Conservation (phyloP, 2,888 invertebrate genomes). For the Bembecia ichneumoniformis region DNA sequence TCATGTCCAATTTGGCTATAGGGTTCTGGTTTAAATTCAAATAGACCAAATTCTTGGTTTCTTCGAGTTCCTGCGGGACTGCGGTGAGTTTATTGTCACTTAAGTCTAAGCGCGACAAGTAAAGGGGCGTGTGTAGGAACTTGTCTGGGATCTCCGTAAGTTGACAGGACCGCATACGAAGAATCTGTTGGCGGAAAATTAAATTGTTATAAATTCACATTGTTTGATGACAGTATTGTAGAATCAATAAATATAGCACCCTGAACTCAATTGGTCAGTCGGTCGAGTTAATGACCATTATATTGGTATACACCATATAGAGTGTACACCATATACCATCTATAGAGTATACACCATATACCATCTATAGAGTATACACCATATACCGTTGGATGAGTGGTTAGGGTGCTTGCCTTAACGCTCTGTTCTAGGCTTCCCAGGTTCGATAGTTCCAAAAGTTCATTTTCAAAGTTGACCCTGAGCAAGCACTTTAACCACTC, state of each 20-base stretch:
- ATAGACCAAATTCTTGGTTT: constrained; percentile 71
- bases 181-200: constrained; percentile 45
- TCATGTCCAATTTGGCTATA: constrained; percentile 67
- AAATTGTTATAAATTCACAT: not conserved
- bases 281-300: no score
- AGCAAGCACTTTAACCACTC: no score
- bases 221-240: no score
- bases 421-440: no score
- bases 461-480: no score
- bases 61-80: constrained; percentile 74
- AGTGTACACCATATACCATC: no score
- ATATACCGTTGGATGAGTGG: no score
- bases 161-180: constrained; percentile 79
- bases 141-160: constrained; percentile 74
- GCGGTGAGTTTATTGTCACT: constrained; percentile 75
- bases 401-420: no score
- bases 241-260: not conserved
- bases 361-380: no score
- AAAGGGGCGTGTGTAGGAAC: constrained; percentile 77
- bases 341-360: no score
- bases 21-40: constrained; percentile 81
- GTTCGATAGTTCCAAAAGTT: no score
- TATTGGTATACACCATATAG: no score
- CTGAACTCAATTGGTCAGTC: not conserved
- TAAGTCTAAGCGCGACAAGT: constrained; percentile 76